Percentiles rank a stretch among this genome's conserved stretches.
Evolutionary conservation across 92 coral and sea anemone genomes (phyloP).

Genomic region (Palythoa grandiflora): DNA sequence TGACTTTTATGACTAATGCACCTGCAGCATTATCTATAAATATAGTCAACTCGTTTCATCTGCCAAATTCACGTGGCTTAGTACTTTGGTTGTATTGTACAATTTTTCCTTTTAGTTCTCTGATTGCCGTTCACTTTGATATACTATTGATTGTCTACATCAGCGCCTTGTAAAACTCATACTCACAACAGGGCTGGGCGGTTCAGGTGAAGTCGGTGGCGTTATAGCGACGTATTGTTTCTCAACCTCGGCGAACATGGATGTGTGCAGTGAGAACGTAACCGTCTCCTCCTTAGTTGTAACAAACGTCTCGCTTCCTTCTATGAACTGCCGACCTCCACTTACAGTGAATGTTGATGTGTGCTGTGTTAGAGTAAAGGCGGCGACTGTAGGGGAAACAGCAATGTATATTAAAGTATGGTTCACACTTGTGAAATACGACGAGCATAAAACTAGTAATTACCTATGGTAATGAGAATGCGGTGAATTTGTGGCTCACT

Average conservation of each 20-base stretch:
- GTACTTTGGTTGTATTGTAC: neutral
- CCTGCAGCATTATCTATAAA: neutral
- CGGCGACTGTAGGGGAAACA: neutral
- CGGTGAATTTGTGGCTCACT: no score
- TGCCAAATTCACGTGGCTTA: conserved; percentile 26
- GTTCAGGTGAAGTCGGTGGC: conserved; percentile 96
- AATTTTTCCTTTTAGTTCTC: neutral
- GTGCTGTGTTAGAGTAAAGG: conserved; percentile 28
- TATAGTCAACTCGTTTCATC: neutral
- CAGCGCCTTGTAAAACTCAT: conserved; percentile 36
- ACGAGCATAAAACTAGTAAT: no score
- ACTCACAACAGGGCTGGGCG: conserved; percentile 75
- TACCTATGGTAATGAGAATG: no score
- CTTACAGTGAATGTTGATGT: conserved; percentile 18
- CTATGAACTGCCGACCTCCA: conserved; percentile 36
- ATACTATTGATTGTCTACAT: neutral
- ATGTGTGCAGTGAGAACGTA: conserved; percentile 71
- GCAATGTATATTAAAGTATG: neutral
- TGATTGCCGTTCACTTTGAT: neutral
- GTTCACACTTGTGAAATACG: neutral
- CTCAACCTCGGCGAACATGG: conserved; percentile 92
- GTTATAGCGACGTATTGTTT: conserved; percentile 97
- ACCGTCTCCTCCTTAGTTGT: conserved; percentile 85
- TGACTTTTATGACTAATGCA: neutral
- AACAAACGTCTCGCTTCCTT: conserved; percentile 64